Conservation (phyloP, 1,140 invertebrate genomes). For the Hycleus cichorii region DNA sequence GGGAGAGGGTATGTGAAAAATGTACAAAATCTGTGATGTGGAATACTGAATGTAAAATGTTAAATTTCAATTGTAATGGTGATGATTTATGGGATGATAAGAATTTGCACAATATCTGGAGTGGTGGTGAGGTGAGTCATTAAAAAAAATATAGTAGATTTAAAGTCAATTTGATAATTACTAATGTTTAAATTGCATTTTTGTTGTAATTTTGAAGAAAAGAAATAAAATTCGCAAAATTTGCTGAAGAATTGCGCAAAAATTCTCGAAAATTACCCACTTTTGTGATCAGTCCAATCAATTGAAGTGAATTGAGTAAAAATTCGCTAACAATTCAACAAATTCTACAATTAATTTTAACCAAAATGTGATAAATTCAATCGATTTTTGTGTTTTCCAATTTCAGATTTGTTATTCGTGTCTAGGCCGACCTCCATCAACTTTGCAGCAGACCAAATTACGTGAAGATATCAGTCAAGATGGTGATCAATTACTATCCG, state of each 20-base stretch:
- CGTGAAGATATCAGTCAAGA: slow-evolving; percentile 34
- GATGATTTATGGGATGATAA: slow-evolving; percentile 16
- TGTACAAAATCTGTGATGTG: neutral
- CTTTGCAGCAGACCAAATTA: slow-evolving; percentile 4
- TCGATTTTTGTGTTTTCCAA: neutral
- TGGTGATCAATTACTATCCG: slow-evolving; percentile 35
- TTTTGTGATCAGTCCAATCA: too few species aligned
- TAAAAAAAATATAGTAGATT: too few species aligned
- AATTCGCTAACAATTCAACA: too few species aligned
- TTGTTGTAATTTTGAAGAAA: too few species aligned
- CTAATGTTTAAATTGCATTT: too few species aligned
- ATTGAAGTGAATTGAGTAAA: too few species aligned
- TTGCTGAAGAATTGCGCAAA: too few species aligned
- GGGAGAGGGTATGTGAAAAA: too few species aligned
- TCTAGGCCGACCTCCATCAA: slow-evolving; percentile 9
- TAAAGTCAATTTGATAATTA: too few species aligned
- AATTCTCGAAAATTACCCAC: too few species aligned
- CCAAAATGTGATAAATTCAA: neutral
- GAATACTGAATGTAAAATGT: slow-evolving; percentile 6
- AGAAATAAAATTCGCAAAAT: too few species aligned
- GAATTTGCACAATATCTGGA: slow-evolving; percentile 26
- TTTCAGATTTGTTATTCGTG: slow-evolving; percentile 16
- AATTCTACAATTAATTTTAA: too few species aligned
- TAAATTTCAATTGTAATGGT: neutral
- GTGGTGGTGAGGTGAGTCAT: slow-evolving; percentile 16